A percentile compares a stretch with the other conserved stretches of the same genome.
phyloP scores from a whole-genome alignment of 2,113 vertebrate species.

The Dolichotis patagonum region DNA sequence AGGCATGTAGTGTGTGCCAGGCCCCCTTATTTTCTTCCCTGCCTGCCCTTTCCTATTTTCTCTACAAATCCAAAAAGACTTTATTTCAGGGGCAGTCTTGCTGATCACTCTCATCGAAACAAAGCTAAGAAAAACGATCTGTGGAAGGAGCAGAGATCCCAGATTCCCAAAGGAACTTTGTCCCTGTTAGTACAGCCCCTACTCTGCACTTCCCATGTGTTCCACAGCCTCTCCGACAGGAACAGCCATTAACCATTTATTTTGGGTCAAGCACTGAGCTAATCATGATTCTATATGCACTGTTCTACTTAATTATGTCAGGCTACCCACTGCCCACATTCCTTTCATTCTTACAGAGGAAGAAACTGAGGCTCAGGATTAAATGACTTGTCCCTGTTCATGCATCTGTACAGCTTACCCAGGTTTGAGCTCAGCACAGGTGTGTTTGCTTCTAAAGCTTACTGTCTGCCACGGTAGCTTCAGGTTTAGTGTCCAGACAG shows the following conservation, averaged over 20 bases:
- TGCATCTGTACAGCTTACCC: not conserved
- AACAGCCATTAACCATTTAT: not conserved
- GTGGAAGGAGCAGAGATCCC: not conserved
- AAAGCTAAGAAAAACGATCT: not conserved
- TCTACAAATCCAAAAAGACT: slow-evolving; percentile 4
- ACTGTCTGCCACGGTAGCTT: not conserved
- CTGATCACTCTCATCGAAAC: not conserved
- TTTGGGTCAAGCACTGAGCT: slow-evolving; percentile 3
- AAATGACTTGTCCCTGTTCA: not conserved
- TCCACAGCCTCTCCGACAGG: not conserved
- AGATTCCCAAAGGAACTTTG: not conserved
- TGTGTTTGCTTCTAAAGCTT: not conserved
- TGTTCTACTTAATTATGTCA: not conserved
- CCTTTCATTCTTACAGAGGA: not conserved
- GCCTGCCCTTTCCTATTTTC: not conserved
- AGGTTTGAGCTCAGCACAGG: not conserved
- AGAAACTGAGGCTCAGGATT: not conserved
- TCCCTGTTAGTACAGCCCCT: not conserved
- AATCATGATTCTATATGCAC: not conserved
- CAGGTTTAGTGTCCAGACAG: not conserved
- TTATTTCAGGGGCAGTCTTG: slow-evolving; percentile 12
- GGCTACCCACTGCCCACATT: not conserved
- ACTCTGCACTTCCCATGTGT: not conserved
- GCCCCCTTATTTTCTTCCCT: not conserved
- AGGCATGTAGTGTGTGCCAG: not conserved